Evolutionary conservation across 2,113 vertebrate species (phyloP), one percentile per base, ranked within the genome.

Genomic region (Tachysurus vachellii): DNA sequence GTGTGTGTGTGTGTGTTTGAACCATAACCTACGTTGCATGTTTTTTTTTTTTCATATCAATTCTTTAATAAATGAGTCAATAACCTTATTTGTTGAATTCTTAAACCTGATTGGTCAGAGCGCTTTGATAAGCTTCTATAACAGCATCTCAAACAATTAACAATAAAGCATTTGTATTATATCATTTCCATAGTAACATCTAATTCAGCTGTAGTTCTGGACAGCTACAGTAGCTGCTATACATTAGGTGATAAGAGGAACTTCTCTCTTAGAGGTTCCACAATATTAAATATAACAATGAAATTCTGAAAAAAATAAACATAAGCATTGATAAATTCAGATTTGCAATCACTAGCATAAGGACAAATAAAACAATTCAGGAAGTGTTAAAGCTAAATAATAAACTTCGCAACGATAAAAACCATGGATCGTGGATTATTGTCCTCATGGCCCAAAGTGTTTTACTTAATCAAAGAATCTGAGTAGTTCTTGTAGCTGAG

Each of bases 1-100:
- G 73, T 84, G 73, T 84, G 59, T 66, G 76, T 54, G 87, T 81
- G 36, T 76, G 73, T 84, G 83, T 81, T 76, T 84, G 56, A 73
- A 44, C 54, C 47, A 44, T 23, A 19, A 59, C 31, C 82, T n/a
- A 70, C 17, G 23, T 44, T 68, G 71, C 23, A 62, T 76, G 83
- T 53, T 85, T 87, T 85, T 62, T 76, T 47, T 57, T 73, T 84
- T 84, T 62, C 73, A 89, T 42, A 86, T 84, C 31, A 54, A 5
- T 31, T 56, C 17, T 12, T 88, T 73, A 50, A 57, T 82, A 13
- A 31, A 83, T 7, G 75, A 50, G 71, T 75, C 71, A 47, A 16
- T 16, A 14, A 84, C 66, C 50, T 62, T 54, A 28, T 42, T 54
- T 44, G n/a, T 71, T 8, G 31, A 71, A 71, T 21, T 9, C 16